Evolutionary conservation across 2,888 invertebrate species (phyloP), one percentile per base, ranked within the genome.

Genomic region (Agonopterix alstromeriana): DNA sequence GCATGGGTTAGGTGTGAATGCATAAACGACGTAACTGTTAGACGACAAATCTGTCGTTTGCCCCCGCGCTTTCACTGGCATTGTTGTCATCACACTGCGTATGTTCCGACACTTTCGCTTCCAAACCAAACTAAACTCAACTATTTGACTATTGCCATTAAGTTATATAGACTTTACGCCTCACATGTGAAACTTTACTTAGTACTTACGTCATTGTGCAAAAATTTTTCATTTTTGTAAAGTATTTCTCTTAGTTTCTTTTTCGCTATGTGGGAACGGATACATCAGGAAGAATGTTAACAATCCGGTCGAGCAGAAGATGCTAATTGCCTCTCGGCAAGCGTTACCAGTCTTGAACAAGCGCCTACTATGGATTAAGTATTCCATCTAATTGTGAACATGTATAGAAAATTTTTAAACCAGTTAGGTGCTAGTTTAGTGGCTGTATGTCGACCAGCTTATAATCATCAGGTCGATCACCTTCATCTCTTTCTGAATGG

Each of bases 291-390:
- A 74, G 74, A 76, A 82, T 81, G 77, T 61, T 60, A 73, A 71
- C 72, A 71, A 73, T 76, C 80, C 73, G 73, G 77, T 77, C 70
- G 65, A 60, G 56, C 63, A 61, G 68, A 65, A 65, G 73, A 77
- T 76, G 77, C 74, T 82, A 82, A 83, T 81, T 79, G 77, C 71
- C 66, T 70, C 60, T 63, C 64, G 56, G 67, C 70, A 72, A 65
- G 67, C 71, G 64, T 42, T 42, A 45, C 41, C 27, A 27, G 36
- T 46, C 49, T 40, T 27, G 14, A 17, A 40, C 47, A 46, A 48
- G 47, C 48, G 42, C 48, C 53, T 48, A 47, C 50, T 48, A 53
- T 43, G 42, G 48, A 43, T 45, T 47, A 44, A 44, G 9, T 44
- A 45, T 43, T 45, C 44, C 50, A 43, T 48, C 51, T 53, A 48